Percentiles rank a stretch among this genome's conserved stretches.
These are phyloP conservation scores for Rhynchonema sp. DNA, from an alignment of 2,888 invertebrate species.

Conservation along the genomic window DNA sequence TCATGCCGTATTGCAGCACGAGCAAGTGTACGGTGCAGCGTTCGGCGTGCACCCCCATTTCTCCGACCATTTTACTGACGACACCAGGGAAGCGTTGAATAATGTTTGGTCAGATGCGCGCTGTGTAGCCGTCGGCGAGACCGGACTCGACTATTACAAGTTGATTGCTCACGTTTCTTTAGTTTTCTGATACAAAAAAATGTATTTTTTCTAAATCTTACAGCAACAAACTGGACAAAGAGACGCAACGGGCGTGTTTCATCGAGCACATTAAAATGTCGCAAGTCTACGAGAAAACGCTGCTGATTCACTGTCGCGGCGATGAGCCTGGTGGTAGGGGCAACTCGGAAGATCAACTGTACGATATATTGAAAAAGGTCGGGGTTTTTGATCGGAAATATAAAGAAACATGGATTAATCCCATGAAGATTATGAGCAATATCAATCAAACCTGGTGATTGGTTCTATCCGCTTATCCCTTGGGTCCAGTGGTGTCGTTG, in stretches of 20 bases:
- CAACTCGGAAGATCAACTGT: background rate
- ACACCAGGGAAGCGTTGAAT: conserved; percentile 8
- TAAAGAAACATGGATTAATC: no score
- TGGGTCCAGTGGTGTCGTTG: background rate
- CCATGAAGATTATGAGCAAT: no score
- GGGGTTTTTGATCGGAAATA: no score
- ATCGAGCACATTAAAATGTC: conserved; percentile 28
- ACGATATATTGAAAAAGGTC: background rate
- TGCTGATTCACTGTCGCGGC: conserved; percentile 33
- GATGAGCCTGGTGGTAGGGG: conserved; percentile 8
- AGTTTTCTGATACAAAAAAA: no score
- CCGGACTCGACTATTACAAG: conserved; percentile 31
- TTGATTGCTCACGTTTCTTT: no score
- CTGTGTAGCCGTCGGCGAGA: conserved; percentile 33
- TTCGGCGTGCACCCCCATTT: conserved; percentile 24
- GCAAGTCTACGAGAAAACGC: conserved; percentile 24
- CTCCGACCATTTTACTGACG: conserved; percentile 10
- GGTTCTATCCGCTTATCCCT: background rate
- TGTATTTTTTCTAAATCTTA: background rate
- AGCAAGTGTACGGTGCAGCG: conserved; percentile 15
- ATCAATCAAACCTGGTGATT: no score
- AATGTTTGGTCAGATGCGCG: conserved; percentile 17
- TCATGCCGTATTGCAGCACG: background rate
- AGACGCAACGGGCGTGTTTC: background rate
- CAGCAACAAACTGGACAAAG: background rate